These are phyloP conservation scores for Chiroxiphia lanceolata DNA, from an alignment of 2,797 vertebrate genomes.

Conservation along the genomic window DNA sequence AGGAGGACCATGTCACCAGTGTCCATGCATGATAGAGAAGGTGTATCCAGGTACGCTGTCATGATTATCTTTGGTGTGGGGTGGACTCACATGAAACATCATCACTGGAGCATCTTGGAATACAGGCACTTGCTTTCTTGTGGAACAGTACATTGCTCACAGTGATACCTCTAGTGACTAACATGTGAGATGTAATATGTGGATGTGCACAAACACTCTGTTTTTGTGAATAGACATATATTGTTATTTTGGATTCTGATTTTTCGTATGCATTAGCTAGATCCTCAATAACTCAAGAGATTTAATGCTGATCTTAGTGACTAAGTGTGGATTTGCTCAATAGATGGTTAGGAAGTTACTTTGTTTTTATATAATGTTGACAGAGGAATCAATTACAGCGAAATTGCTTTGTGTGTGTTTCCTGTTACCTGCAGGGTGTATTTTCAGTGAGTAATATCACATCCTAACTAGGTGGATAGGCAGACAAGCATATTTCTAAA, in stretches of 20 bases:
- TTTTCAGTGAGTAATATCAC: conserved; percentile 1
- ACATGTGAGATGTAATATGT: background rate
- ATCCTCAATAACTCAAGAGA: background rate
- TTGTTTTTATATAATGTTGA: conserved; percentile 10
- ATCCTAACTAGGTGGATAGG: conserved; percentile 11
- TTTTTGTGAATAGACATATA: background rate
- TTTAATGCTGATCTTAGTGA: background rate
- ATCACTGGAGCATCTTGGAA: background rate
- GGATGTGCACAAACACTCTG: background rate
- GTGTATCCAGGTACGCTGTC: background rate
- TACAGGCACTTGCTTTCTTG: background rate
- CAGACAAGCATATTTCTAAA: conserved; percentile 33
- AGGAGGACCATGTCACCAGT: background rate
- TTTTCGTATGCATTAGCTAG: background rate
- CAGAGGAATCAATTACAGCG: conserved; percentile 26
- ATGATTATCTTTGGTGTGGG: too few relatives aligned
- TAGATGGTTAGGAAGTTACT: conserved; percentile 11
- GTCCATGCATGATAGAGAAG: background rate
- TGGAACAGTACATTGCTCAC: background rate
- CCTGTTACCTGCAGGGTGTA: background rate
- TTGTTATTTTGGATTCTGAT: background rate
- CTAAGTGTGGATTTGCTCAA: background rate
- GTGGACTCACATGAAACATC: background rate
- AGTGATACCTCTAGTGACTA: background rate
- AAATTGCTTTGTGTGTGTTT: conserved; percentile 34